Evolutionary conservation across 1,140 invertebrate genomes (phyloP), one percentile per base, ranked within the genome.

Genomic region (Platyura marginata): DNA sequence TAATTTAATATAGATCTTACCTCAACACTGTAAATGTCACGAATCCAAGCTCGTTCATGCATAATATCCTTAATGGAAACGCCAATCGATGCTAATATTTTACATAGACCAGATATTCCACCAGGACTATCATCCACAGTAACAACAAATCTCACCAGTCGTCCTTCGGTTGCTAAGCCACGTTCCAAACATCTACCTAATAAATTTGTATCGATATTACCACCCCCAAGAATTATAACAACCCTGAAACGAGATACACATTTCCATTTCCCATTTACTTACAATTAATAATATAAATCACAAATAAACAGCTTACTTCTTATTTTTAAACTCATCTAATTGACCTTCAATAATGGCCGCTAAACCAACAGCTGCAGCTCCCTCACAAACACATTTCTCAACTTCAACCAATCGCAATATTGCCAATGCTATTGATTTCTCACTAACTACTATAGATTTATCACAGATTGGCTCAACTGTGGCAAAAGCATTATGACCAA

Each of bases 51-150:
- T 44, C 90, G 67, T 59, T 94, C 90, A 59, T 94, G 90, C 59
- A 88, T 80, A 43, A 95, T 89, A 52, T 94, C 89, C 61, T 94
- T 94, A 41, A 95, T 89, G 32, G 83, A 88, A 4, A 89, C 88
- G 2, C 88, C 89, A 20, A 81, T 65, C 3, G 72, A 71, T 0
- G 74, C 69, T 4, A 94, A 68, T 13, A 84, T 55, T 49, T 72
- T 72, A 49, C 85, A 85, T 1, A 94, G 66, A 54, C 94, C 87
- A 4, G 83, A 77, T 38, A 94, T 89, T 13, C 88, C 86, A 6
- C 82, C 83, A 0, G 84, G 86, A 44, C 84, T 65, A 63, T 94
- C 91, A 50, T 73, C 81, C 8, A 94, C 78, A 1, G 81, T 86
- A 5, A 87, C 84, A 51, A 78, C 78, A 56, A 93, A 89, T 53